Base-by-base conservation (phyloP, 2,888 invertebrate genomes). In the Polydrusus pterygomalis region DNA sequence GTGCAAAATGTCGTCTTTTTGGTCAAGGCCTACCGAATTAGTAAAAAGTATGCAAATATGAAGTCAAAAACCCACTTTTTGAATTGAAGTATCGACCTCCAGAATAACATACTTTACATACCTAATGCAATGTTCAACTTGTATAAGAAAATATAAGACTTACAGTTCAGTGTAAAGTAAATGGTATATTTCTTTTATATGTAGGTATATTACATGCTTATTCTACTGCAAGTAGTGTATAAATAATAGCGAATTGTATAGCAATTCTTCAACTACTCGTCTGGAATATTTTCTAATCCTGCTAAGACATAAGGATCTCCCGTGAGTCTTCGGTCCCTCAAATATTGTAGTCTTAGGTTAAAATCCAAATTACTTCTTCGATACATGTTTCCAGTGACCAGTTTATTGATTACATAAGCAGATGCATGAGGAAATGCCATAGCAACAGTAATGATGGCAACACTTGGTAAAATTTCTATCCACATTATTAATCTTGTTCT, bases 391-490 rank as follows among this genome's bases (percentile, higher is more conserved):
- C 92, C 93, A 78, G 91, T 77, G 7, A 85, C 82, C 77, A 91
- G 83, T 85, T 92, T 92, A 86, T 93, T 91, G 78, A 92, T 79
- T 82, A 91, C 90, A 84, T 92, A 92, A 51, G 91, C 88, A 2
- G 89, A 89, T 86, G 89, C 91, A 79, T 91, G 91, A 13, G 93
- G 93, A 72, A 92, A 80, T 15, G 91, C 90, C 79, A 93, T 70
- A 1, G 89, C 91, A 47, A 89, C 91, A 56, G 90, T 87, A 68
- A 93, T 90, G 78, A 93, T 91, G 78, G 88, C 89, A 78, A 90
- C 90, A 82, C 91, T 89, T 13, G 93, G 93, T 81, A 93, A 82
- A 85, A 93, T 90, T 91, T 93, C 93, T 87, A 91, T 93, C 93
- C 93, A 93, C 93, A 93, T 93, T 85, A 15, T 75, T 34, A 38